Conservation (phyloP, 2,113 vertebrate genomes). For the Epinephelus lanceolatus region DNA sequence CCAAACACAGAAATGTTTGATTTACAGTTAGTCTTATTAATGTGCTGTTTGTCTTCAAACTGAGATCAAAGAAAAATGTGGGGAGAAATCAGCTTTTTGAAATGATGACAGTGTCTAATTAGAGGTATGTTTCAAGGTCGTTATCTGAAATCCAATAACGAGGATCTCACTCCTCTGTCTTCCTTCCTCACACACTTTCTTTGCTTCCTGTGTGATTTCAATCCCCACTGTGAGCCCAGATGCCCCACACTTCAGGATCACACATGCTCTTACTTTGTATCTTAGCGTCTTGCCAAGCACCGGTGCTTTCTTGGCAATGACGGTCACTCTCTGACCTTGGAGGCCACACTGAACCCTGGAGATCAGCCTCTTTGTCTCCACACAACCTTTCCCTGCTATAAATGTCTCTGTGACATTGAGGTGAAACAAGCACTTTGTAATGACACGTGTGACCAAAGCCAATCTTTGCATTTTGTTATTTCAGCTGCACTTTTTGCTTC, state of each 20-base stretch:
- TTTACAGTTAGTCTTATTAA: conserved; percentile 8
- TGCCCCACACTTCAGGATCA: conserved; percentile 71
- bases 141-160: background rate
- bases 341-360: conserved; percentile 21
- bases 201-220: conserved; percentile 66
- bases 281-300: conserved; percentile 58
- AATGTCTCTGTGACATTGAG: background rate
- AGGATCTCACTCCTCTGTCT: conserved; percentile 17
- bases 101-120: background rate
- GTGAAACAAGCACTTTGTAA: background rate
- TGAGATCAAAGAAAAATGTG: conserved; percentile 9
- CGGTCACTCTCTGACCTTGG: conserved; percentile 19
- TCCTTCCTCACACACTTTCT: conserved; percentile 57
- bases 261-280: conserved; percentile 51
- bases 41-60: conserved; percentile 1
- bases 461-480: background rate
- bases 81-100: background rate
- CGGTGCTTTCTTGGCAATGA: conserved; percentile 48
- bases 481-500: conserved; percentile 32
- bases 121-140: conserved; percentile 10
- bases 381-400: background rate
- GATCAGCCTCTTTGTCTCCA: conserved; percentile 3
- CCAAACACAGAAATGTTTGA: conserved; percentile 4
- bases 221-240: conserved; percentile 74
- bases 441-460: background rate